These are phyloP conservation scores for Cyphomyrmex costatus DNA, from an alignment of 1,140 invertebrate genomes.

Conservation along the genomic window DNA sequence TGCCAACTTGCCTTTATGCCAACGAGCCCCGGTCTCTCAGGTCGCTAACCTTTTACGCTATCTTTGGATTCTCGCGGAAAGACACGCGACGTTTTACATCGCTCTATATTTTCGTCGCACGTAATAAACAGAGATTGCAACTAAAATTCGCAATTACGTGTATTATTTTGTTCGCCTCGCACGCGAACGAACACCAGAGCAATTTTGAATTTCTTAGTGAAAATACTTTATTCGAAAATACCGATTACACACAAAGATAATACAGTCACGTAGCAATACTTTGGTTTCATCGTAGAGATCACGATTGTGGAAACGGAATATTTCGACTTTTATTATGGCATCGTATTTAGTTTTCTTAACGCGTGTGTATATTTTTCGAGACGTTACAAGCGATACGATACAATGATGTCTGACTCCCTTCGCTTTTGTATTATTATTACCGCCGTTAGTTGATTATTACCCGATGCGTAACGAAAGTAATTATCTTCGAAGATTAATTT, in stretches of 20 bases:
- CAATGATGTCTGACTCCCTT: slow-evolving; percentile 22
- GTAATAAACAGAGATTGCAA: slow-evolving; percentile 38
- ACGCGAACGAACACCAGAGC: slow-evolving; percentile 4
- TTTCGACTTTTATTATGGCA: slow-evolving; percentile 32
- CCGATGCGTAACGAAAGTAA: slow-evolving; percentile 55
- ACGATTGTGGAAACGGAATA: slow-evolving; percentile 42
- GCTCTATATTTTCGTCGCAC: slow-evolving; percentile 14
- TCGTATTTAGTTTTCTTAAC: slow-evolving; percentile 37
- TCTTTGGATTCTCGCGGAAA: slow-evolving; percentile 39
- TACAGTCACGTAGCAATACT: not conserved
- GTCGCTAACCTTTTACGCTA: slow-evolving; percentile 23
- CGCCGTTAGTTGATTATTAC: slow-evolving; percentile 42
- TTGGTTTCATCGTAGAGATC: slow-evolving; percentile 15
- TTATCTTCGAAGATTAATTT: slow-evolving; percentile 45
- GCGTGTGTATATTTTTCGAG: not conserved
- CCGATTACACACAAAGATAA: not conserved
- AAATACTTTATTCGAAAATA: slow-evolving; percentile 47
- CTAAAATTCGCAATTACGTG: slow-evolving; percentile 38
- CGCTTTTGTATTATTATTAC: slow-evolving; percentile 21
- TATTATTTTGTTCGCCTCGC: slow-evolving; percentile 14
- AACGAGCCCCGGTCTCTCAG: not conserved
- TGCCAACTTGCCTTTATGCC: no score
- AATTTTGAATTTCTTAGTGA: not conserved
- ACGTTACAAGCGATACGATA: slow-evolving; percentile 17
- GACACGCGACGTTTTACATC: not conserved